phyloP scores from a whole-genome alignment of 1,140 invertebrate species.

The Phymorhynchus buccinoides region DNA sequence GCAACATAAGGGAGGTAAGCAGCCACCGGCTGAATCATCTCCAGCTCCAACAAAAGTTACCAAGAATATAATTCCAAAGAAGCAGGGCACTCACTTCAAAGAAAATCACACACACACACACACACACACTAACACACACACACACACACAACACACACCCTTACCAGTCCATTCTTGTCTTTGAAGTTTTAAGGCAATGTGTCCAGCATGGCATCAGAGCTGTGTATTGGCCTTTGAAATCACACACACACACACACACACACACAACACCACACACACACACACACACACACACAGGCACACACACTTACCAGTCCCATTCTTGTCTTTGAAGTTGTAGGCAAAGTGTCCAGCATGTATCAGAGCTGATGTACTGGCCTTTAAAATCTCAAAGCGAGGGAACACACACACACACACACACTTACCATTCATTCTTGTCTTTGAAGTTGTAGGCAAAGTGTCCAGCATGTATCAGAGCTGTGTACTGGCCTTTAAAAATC shows the following conservation, averaged over 20 bases:
- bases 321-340: constrained; percentile 66
- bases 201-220: no score
- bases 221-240: no score
- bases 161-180: no score
- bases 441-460: constrained; percentile 71
- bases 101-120: not conserved
- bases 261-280: not conserved
- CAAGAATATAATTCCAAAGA: no score
- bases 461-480: constrained; percentile 87
- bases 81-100: no score
- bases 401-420: no score
- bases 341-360: constrained; percentile 83
- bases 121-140: not conserved
- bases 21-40: no score
- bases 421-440: constrained; percentile 54
- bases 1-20: no score
- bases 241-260: no score
- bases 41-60: no score
- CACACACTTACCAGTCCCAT: constrained; percentile 41
- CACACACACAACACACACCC: not conserved
- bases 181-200: no score
- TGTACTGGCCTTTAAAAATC: constrained; percentile 58
- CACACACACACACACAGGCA: not conserved
- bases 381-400: no score
- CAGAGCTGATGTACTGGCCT: constrained; percentile 76